Evolutionary conservation across 2,888 invertebrate species (phyloP).

Genomic region (Papilio protenor): DNA sequence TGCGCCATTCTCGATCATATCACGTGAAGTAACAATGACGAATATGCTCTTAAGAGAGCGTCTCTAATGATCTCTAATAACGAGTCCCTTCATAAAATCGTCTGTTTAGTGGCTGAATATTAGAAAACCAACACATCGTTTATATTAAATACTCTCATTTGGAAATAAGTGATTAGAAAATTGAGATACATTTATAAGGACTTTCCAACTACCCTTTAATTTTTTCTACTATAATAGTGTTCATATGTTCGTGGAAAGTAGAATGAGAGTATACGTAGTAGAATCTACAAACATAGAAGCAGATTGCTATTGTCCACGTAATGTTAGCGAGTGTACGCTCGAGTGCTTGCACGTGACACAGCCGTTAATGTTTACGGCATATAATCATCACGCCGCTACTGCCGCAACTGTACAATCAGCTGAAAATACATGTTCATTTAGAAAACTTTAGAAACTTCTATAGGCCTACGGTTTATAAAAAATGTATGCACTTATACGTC

Average conservation of each 20-base stretch:
- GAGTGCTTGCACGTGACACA: conserved; percentile 49
- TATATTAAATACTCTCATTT: neutral
- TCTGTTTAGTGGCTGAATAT: conserved; percentile 19
- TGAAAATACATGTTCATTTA: too few species aligned
- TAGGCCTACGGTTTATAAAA: too few species aligned
- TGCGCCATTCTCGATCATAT: conserved; percentile 64
- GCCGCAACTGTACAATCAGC: conserved; percentile 47
- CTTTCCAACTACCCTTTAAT: neutral
- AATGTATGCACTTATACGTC: too few species aligned
- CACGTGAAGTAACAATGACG: conserved; percentile 57
- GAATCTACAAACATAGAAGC: conserved; percentile 38
- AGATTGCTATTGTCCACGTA: conserved; percentile 47
- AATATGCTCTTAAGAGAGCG: conserved; percentile 48
- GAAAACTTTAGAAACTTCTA: too few species aligned
- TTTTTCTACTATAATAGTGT: neutral
- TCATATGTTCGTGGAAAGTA: neutral
- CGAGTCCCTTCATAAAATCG: conserved; percentile 28
- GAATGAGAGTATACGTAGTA: neutral
- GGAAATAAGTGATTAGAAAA: neutral
- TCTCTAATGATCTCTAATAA: conserved; percentile 50
- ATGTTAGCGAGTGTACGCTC: conserved; percentile 47
- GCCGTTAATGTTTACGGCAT: conserved; percentile 47
- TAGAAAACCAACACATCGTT: neutral
- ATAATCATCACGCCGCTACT: conserved; percentile 46
- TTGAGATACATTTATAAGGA: too few species aligned